Evolutionary conservation across 2,113 vertebrate species (phyloP).

Genomic region (Solea solea): DNA sequence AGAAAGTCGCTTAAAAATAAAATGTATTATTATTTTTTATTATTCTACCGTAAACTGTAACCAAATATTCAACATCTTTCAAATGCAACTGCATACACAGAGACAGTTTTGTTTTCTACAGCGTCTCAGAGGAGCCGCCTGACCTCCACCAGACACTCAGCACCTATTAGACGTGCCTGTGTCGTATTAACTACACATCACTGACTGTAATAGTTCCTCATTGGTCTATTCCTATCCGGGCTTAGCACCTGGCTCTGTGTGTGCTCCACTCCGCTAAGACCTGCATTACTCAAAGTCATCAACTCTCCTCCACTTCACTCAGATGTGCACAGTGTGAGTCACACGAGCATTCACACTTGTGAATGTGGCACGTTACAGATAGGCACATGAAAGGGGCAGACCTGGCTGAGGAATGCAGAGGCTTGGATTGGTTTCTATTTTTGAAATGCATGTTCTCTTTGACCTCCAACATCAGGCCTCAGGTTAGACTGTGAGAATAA

Average conservation of each 20-base stretch:
- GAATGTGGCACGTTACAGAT: constrained; percentile 30
- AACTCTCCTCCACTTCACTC: background rate
- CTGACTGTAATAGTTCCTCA: constrained; percentile 38
- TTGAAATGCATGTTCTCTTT: constrained; percentile 42
- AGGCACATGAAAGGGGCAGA: constrained; percentile 51
- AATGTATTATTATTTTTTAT: no score
- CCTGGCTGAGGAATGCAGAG: constrained; percentile 40
- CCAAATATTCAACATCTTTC: constrained; percentile 2
- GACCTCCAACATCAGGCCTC: constrained; percentile 35
- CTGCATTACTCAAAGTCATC: constrained; percentile 57
- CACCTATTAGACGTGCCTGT: constrained; percentile 22
- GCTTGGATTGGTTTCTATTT: constrained; percentile 53
- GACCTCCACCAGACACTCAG: constrained; percentile 21
- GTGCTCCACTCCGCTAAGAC: constrained; percentile 28
- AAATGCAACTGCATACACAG: constrained; percentile 1
- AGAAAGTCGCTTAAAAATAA: no score
- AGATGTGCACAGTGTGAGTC: constrained; percentile 40
- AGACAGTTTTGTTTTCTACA: background rate
- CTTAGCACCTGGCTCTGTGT: constrained; percentile 42
- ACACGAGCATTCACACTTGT: constrained; percentile 52
- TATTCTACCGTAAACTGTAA: no score
- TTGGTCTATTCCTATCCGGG: constrained; percentile 33
- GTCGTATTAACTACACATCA: constrained; percentile 38
- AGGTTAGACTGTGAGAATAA: constrained; percentile 10
- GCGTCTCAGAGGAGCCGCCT: background rate